A percentile compares a stretch with the other conserved stretches of the same genome.
phyloP scores from a whole-genome alignment of 2,888 invertebrate species.

The Mantis religiosa region DNA sequence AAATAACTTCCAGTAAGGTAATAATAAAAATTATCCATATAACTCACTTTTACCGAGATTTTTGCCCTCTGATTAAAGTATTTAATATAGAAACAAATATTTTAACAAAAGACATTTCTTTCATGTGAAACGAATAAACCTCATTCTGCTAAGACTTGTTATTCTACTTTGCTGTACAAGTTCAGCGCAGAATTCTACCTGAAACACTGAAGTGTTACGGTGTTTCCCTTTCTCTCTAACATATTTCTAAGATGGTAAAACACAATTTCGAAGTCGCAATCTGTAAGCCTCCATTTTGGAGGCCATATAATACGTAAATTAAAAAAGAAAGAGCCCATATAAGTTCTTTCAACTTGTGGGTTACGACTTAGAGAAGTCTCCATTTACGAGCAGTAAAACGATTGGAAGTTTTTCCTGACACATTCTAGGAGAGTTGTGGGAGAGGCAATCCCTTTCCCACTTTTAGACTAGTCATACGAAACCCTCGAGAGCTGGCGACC shows the following conservation, averaged over 20 bases:
- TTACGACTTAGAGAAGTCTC: not conserved
- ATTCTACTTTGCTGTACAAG: too few species aligned
- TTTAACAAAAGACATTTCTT: too few species aligned
- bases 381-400: conserved; percentile 16
- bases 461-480: conserved; percentile 2
- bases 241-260: not conserved
- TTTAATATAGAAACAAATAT: too few species aligned
- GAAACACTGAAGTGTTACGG: too few species aligned
- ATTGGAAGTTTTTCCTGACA: conserved; percentile 2
- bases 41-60: too few species aligned
- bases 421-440: not conserved
- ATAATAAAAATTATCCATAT: too few species aligned
- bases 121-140: too few species aligned
- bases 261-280: not conserved
- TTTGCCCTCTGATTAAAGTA: too few species aligned
- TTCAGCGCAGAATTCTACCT: too few species aligned
- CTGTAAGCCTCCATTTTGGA: not conserved
- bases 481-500: not conserved
- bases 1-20: too few species aligned
- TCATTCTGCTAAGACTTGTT: too few species aligned
- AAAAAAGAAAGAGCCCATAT: not conserved
- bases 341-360: not conserved
- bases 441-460: not conserved
- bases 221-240: too few species aligned
- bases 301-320: not conserved